A percentile compares a stretch with the other conserved stretches of the same genome.
phyloP scores from a whole-genome alignment of 2,888 invertebrate genomes.

The Stenurella melanura region DNA sequence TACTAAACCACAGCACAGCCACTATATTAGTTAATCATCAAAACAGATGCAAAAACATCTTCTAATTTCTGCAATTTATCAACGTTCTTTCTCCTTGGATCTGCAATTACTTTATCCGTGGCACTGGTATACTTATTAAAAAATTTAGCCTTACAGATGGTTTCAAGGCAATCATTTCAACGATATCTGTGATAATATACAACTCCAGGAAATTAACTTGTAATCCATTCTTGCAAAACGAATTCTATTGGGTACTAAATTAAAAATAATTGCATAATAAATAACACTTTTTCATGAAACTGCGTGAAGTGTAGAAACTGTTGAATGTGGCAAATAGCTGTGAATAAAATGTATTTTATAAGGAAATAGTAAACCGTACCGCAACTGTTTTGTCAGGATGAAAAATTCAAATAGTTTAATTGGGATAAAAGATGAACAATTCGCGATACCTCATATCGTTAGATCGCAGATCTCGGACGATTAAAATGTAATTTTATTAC shows the following conservation, averaged over 20 bases:
- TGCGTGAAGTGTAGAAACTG: not conserved
- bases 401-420: not conserved
- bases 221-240: not conserved
- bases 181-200: not conserved
- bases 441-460: not conserved
- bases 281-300: not conserved
- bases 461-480: not conserved
- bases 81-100: not conserved
- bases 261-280: not conserved
- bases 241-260: not conserved
- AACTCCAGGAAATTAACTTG: not conserved
- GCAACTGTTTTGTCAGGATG: not conserved
- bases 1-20: not conserved
- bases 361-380: not conserved
- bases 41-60: not conserved
- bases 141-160: not conserved
- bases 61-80: too few relatives aligned
- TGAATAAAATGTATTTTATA: not conserved
- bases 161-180: not conserved
- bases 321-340: not conserved
- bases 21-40: not conserved
- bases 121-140: not conserved
- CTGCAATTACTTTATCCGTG: not conserved
- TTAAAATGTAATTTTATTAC: conserved; percentile 3
- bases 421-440: not conserved